phyloP scores from a whole-genome alignment of 1,140 invertebrate species.

The Calosoma granatense region DNA sequence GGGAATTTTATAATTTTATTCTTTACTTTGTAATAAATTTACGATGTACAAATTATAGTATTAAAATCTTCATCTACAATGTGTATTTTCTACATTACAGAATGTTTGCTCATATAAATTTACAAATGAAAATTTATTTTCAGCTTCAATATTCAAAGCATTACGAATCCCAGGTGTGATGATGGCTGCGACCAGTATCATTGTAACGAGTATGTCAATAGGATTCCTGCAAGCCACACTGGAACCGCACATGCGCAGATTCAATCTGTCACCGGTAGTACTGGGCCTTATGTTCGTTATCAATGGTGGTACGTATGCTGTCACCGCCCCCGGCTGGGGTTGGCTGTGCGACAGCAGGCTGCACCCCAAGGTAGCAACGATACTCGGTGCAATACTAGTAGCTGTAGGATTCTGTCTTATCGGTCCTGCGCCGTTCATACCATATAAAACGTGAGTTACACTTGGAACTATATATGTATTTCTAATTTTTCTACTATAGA shows the following conservation, averaged over 20 bases:
- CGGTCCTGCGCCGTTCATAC: slow-evolving; percentile 64
- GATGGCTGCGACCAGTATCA: slow-evolving; percentile 55
- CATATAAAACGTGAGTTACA: slow-evolving; percentile 44
- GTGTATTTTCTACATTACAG: no score
- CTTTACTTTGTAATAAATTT: no score
- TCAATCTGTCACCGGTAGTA: slow-evolving; percentile 59
- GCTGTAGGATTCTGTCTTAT: slow-evolving; percentile 55
- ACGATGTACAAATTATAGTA: no score
- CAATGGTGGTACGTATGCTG: slow-evolving; percentile 74
- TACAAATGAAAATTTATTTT: no score
- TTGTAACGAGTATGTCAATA: slow-evolving; percentile 67
- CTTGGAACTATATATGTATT: not conserved
- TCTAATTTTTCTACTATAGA: not conserved
- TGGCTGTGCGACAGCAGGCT: slow-evolving; percentile 61
- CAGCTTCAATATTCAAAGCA: slow-evolving; percentile 51
- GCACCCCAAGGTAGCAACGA: slow-evolving; percentile 54
- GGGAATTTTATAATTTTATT: no score
- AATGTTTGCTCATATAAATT: no score
- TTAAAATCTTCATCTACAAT: no score
- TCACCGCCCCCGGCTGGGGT: slow-evolving; percentile 72
- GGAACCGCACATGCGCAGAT: slow-evolving; percentile 69
- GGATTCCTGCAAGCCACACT: slow-evolving; percentile 73
- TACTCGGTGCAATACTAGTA: slow-evolving; percentile 56
- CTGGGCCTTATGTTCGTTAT: slow-evolving; percentile 80
- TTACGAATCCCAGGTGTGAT: slow-evolving; percentile 59